phyloP scores from a whole-genome alignment of 2,888 invertebrate genomes.

The Mallateleia sp. region DNA sequence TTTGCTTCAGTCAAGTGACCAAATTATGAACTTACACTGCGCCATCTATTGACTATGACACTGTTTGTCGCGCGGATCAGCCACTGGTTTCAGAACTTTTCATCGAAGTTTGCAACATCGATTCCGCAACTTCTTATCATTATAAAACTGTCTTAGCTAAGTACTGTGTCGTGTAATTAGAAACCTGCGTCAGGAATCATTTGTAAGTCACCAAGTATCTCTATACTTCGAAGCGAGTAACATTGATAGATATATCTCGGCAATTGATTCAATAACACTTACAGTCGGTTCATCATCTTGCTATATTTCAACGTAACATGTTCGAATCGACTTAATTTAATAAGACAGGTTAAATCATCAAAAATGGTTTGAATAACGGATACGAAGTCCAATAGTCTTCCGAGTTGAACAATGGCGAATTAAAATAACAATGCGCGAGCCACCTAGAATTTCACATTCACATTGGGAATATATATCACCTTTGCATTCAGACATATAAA shows the following conservation, averaged over 20 bases:
- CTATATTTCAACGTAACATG: slow-evolving; percentile 27
- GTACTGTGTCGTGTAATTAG: slow-evolving; percentile 50
- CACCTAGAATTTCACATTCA: slow-evolving; percentile 44
- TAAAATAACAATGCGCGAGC: slow-evolving; percentile 56
- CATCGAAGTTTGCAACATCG: slow-evolving; percentile 43
- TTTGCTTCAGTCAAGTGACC: slow-evolving; percentile 37
- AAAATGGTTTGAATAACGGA: slow-evolving; percentile 53
- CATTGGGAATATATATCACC: slow-evolving; percentile 48
- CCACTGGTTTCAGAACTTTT: slow-evolving; percentile 57
- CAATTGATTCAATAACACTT: slow-evolving; percentile 52
- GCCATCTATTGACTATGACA: slow-evolving; percentile 54
- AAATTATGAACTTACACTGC: slow-evolving; percentile 52
- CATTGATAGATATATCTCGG: slow-evolving; percentile 61
- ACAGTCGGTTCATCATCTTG: slow-evolving; percentile 4
- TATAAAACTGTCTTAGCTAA: slow-evolving; percentile 64
- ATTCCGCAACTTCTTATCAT: slow-evolving; percentile 64
- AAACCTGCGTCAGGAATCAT: slow-evolving; percentile 60
- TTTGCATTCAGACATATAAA: slow-evolving; percentile 46
- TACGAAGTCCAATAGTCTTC: slow-evolving; percentile 52
- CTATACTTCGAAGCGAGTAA: slow-evolving; percentile 23
- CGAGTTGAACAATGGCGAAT: slow-evolving; percentile 48
- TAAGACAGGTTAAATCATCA: slow-evolving; percentile 59
- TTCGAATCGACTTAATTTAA: slow-evolving; percentile 39
- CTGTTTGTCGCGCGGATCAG: slow-evolving; percentile 55
- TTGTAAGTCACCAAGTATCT: slow-evolving; percentile 50